phyloP scores from a whole-genome alignment of 2,888 invertebrate species.

The Cephus pygmeus region DNA sequence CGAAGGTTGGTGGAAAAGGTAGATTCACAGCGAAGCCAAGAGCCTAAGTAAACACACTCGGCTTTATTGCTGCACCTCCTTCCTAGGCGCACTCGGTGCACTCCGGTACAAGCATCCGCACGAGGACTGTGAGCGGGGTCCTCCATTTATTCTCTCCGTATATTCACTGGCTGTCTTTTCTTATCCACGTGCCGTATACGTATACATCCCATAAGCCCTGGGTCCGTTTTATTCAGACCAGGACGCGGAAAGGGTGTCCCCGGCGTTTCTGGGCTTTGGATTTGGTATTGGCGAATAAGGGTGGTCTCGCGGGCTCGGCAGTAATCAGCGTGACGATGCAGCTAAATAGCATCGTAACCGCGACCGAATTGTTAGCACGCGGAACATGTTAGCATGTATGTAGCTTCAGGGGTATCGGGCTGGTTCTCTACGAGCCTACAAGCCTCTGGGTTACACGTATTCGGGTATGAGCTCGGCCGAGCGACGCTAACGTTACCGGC shows the following conservation, averaged over 20 bases:
- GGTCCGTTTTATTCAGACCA: not conserved
- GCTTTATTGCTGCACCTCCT: conserved; percentile 60
- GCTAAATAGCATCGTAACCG: conserved; percentile 61
- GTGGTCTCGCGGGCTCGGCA: conserved; percentile 32
- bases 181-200: not conserved
- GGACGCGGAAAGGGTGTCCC: not conserved
- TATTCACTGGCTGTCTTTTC: not conserved
- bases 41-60: conserved; percentile 63
- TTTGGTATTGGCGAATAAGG: not conserved
- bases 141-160: not conserved
- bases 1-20: not conserved
- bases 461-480: not conserved
- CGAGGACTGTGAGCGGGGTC: not conserved
- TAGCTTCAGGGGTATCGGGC: conserved; percentile 37
- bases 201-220: not conserved
- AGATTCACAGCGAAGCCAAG: conserved; percentile 44
- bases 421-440: conserved; percentile 34
- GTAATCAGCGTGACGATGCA: conserved; percentile 59
- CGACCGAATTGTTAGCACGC: conserved; percentile 61
- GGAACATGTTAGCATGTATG: conserved; percentile 43
- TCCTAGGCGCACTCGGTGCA: conserved; percentile 16
- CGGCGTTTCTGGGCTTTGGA: not conserved
- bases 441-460: conserved; percentile 1
- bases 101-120: not conserved
- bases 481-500: conserved; percentile 7